Evolutionary conservation across 2,888 invertebrate species (phyloP).

Genomic region (Ichneumon xanthorius): DNA sequence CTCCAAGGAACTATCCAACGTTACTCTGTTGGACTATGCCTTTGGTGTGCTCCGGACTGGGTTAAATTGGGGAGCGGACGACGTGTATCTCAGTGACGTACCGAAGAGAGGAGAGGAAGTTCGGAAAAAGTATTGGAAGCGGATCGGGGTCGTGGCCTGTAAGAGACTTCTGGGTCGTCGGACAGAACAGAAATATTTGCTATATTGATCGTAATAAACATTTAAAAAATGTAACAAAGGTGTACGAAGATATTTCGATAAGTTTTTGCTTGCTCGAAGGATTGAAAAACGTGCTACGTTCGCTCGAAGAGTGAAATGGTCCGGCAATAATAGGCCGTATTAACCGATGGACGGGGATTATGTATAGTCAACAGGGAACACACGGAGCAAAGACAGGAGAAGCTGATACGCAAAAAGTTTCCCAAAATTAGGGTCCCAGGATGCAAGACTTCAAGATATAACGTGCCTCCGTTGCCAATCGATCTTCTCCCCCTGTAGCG

Average conservation of each 20-base stretch:
- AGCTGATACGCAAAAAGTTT: slow-evolving; percentile 18
- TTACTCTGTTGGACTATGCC: slow-evolving; percentile 19
- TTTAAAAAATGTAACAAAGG: neutral
- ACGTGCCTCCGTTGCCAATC: slow-evolving; percentile 19
- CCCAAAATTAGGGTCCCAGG: neutral
- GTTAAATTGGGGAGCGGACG: neutral
- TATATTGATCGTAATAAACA: neutral
- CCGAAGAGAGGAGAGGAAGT: neutral
- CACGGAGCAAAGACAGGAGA: neutral
- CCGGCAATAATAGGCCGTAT: neutral
- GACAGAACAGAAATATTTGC: neutral
- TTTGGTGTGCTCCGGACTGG: slow-evolving; percentile 12
- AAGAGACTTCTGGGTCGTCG: neutral
- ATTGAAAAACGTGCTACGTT: neutral
- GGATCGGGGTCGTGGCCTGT: neutral
- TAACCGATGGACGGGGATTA: neutral
- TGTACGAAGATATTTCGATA: neutral
- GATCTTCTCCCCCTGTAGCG: slow-evolving; percentile 41
- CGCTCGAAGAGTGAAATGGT: neutral
- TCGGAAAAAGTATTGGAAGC: slow-evolving; percentile 1
- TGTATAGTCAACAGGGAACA: neutral
- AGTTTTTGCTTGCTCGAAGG: neutral
- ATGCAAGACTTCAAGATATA: slow-evolving; percentile 4
- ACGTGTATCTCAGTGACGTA: slow-evolving; percentile 12
- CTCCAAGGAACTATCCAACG: slow-evolving; percentile 33